phyloP scores from a whole-genome alignment of 2,888 invertebrate genomes.

The Pollenia griseotomentosa region DNA sequence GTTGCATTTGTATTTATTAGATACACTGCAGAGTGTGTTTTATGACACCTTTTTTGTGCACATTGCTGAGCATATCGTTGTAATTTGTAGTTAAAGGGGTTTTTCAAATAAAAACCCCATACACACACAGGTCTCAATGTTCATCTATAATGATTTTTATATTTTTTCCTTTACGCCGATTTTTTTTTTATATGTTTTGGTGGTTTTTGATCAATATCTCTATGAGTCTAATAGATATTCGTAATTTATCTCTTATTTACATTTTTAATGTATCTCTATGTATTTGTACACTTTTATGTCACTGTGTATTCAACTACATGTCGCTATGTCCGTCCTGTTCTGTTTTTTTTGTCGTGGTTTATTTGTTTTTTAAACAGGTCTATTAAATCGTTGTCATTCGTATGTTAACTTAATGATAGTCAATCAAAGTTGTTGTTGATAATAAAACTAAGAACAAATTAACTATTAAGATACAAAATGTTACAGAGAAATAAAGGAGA shows the following conservation, averaged over 20 bases:
- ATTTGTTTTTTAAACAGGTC: constrained; percentile 44
- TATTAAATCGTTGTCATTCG: constrained; percentile 48
- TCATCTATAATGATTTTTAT: constrained; percentile 32
- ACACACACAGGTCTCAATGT: neutral
- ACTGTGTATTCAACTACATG: neutral
- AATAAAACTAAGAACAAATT: constrained; percentile 8
- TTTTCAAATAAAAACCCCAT: constrained; percentile 1
- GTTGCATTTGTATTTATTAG: neutral
- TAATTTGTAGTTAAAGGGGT: constrained; percentile 12
- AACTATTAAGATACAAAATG: neutral
- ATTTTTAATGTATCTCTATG: neutral
- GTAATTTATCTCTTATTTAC: constrained; percentile 33
- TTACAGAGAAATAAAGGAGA: neutral
- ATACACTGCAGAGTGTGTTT: neutral
- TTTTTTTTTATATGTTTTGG: constrained; percentile 5
- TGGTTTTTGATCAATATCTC: neutral
- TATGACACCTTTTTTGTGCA: constrained; percentile 25
- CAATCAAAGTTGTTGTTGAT: constrained; percentile 39
- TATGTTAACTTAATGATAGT: constrained; percentile 54
- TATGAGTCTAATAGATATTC: constrained; percentile 17
- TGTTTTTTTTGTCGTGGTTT: neutral
- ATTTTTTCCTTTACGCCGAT: neutral
- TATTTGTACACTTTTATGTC: neutral
- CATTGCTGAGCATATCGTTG: neutral
- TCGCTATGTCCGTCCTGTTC: neutral